Evolutionary conservation across 2,888 invertebrate genomes (phyloP).

Genomic region (Eurytoma californica): DNA sequence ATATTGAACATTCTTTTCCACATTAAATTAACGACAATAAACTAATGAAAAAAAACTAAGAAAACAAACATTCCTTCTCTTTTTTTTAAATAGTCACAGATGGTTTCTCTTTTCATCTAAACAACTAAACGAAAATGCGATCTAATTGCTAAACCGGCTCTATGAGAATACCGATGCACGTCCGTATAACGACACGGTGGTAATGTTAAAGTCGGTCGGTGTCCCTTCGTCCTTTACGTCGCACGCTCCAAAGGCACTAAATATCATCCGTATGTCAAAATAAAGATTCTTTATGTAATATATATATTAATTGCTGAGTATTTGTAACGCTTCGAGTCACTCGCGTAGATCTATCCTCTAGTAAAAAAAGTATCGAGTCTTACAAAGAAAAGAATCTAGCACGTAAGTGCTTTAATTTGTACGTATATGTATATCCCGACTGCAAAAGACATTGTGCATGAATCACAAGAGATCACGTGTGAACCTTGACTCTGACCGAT

Average conservation of each 20-base stretch:
- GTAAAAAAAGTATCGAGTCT: conserved; percentile 35
- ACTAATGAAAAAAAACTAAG: conserved; percentile 40
- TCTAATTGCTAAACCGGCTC: conserved; percentile 28
- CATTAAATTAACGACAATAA: conserved; percentile 35
- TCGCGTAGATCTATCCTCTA: conserved; percentile 15
- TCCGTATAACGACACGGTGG: no score
- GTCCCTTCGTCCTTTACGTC: conserved; percentile 16
- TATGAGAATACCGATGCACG: conserved; percentile 16
- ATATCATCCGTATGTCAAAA: conserved; percentile 46
- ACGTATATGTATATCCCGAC: conserved; percentile 14
- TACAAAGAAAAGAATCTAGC: conserved; percentile 28
- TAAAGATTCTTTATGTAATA: conserved; percentile 17
- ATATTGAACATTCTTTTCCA: conserved; percentile 47
- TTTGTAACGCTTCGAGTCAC: conserved; percentile 38
- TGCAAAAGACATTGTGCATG: conserved; percentile 16
- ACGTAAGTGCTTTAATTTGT: conserved; percentile 32
- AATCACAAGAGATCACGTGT: neutral
- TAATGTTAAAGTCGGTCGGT: neutral
- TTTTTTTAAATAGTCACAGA: conserved; percentile 28
- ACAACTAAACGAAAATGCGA: conserved; percentile 24
- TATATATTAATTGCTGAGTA: conserved; percentile 41
- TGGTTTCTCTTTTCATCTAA: neutral
- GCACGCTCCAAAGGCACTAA: conserved; percentile 50
- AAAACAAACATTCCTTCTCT: conserved; percentile 40
- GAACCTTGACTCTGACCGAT: neutral